Evolutionary conservation across 2,113 vertebrate genomes (phyloP).

Genomic region (Probosciger aterrimus): DNA sequence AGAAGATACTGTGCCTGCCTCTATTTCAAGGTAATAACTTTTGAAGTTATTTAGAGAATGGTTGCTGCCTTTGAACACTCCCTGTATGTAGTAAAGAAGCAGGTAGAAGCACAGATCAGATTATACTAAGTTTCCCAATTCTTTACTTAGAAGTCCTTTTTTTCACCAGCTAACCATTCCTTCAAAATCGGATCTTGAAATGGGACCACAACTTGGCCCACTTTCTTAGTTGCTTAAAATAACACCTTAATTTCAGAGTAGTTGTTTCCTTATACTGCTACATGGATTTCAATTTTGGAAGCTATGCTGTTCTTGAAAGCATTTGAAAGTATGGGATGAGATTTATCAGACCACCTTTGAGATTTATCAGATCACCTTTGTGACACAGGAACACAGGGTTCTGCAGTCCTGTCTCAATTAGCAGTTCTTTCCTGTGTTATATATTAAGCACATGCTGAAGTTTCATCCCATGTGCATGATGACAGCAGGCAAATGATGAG

Average conservation of each 20-base stretch:
- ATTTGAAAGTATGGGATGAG: not conserved
- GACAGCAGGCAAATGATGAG: not conserved
- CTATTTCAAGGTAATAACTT: not conserved
- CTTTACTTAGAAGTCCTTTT: not conserved
- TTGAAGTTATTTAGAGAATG: not conserved
- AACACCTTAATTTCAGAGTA: not conserved
- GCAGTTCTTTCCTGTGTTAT: not conserved
- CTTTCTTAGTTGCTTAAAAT: not conserved
- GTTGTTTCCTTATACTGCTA: not conserved
- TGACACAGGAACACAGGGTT: not conserved
- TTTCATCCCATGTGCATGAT: not conserved
- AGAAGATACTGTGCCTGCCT: not conserved
- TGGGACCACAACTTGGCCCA: not conserved
- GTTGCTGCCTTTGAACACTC: not conserved
- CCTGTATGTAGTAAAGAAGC: not conserved
- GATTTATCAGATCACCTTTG: not conserved
- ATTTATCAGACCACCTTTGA: not conserved
- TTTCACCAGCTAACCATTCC: not conserved
- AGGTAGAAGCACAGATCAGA: not conserved
- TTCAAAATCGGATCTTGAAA: not conserved
- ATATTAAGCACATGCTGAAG: not conserved
- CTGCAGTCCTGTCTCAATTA: not conserved
- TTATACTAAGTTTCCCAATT: not conserved
- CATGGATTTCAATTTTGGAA: not conserved
- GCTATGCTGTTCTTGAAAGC: not conserved